phyloP scores from a whole-genome alignment of 2,113 vertebrate species.

The Cebus imitator region DNA sequence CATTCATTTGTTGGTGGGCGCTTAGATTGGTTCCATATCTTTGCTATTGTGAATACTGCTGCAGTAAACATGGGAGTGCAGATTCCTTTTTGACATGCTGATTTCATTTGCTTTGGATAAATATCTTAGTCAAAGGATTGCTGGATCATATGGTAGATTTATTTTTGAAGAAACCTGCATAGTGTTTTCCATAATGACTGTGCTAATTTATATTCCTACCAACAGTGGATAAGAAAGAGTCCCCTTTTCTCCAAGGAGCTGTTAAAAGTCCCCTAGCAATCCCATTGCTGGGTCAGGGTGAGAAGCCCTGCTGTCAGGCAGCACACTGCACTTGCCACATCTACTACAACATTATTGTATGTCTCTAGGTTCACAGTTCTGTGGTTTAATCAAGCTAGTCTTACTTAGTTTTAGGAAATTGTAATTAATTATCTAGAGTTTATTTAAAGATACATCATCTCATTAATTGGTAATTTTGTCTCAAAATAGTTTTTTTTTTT shows the following conservation, averaged over 20 bases:
- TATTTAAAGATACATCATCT: slow-evolving; percentile 11
- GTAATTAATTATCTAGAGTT: neutral
- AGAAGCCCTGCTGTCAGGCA: neutral
- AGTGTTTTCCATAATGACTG: neutral
- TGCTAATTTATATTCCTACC: neutral
- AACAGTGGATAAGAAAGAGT: neutral
- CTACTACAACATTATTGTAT: neutral
- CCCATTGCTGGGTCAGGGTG: neutral
- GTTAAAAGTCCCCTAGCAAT: neutral
- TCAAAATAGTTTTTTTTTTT: neutral
- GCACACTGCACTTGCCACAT: neutral
- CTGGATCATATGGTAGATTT: neutral
- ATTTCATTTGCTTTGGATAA: neutral
- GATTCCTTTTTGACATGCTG: neutral
- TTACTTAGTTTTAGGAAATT: slow-evolving; percentile 65
- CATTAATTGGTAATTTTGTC: neutral
- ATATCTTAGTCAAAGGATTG: neutral
- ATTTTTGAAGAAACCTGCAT: neutral
- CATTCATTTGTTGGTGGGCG: neutral
- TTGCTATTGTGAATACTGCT: neutral
- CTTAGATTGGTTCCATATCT: neutral
- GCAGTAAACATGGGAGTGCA: neutral
- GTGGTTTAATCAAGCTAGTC: slow-evolving; percentile 47
- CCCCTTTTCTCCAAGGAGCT: neutral
- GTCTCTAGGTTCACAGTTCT: neutral